phyloP scores from a whole-genome alignment of 2,888 invertebrate genomes.

The Buathra laborator region DNA sequence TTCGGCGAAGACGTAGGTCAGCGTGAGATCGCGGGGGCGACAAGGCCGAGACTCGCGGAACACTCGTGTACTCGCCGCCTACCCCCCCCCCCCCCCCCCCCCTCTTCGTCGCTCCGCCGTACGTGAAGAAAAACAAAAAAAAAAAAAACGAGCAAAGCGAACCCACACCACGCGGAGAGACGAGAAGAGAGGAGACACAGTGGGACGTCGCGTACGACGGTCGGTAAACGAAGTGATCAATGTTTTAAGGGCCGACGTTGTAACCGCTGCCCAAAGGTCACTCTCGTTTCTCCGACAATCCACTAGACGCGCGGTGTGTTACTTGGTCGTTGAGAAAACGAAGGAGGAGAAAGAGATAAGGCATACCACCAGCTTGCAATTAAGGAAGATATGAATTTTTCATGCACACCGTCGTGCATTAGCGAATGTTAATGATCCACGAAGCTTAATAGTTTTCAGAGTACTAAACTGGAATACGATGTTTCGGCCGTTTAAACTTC shows the following conservation, averaged over 20 bases:
- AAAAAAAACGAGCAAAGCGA: background rate
- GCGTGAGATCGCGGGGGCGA: constrained; percentile 26
- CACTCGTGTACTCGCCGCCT: background rate
- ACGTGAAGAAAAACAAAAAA: background rate
- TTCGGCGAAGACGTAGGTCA: constrained; percentile 27
- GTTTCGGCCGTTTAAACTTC: constrained; percentile 9
- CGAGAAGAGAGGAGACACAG: background rate
- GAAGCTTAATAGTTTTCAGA: constrained; percentile 23
- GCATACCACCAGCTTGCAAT: constrained; percentile 29
- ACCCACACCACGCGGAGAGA: background rate
- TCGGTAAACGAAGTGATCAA: constrained; percentile 56
- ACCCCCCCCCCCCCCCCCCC: background rate
- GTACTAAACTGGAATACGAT: background rate
- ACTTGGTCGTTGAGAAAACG: background rate
- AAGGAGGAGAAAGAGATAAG: background rate
- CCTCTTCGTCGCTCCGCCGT: background rate
- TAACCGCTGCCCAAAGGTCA: constrained; percentile 45
- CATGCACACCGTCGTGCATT: constrained; percentile 20
- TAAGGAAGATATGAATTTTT: constrained; percentile 48
- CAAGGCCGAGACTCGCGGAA: constrained; percentile 18
- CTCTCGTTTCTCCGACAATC: constrained; percentile 24
- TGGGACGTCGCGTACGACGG: constrained; percentile 13
- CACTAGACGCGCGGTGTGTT: background rate
- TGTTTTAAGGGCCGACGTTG: constrained; percentile 52
- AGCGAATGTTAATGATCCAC: constrained; percentile 43